A percentile compares a stretch with the other conserved stretches of the same genome.
phyloP scores from a whole-genome alignment of 2,888 invertebrate genomes.

The Pocota personata region DNA sequence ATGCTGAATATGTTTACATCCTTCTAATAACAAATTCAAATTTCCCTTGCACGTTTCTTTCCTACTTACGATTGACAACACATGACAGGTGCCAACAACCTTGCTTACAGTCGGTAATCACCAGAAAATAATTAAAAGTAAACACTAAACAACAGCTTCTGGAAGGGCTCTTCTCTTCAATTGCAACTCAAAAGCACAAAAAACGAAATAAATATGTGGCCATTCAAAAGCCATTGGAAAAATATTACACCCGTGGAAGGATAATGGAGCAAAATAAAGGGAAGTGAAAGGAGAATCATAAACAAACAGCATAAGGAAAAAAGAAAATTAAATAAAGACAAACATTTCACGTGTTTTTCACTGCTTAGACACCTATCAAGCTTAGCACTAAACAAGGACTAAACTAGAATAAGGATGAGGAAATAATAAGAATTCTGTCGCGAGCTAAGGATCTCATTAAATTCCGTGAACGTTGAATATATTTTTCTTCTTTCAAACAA shows the following conservation, averaged over 20 bases:
- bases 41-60: background rate
- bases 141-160: conserved; percentile 55
- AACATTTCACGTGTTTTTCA: conserved; percentile 45
- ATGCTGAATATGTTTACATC: background rate
- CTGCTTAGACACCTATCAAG: conserved; percentile 51
- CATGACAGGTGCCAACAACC: conserved; percentile 37
- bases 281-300: conserved; percentile 52
- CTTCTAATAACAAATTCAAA: background rate
- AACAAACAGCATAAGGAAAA: conserved; percentile 64
- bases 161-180: conserved; percentile 30
- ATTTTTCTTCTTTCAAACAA: conserved; percentile 24
- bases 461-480: conserved; percentile 44
- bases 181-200: conserved; percentile 53
- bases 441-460: conserved; percentile 63
- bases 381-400: conserved; percentile 27
- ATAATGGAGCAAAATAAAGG: conserved; percentile 35
- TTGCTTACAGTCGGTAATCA: conserved; percentile 33
- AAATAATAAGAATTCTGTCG: conserved; percentile 45
- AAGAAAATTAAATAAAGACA: conserved; percentile 68
- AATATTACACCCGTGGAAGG: conserved; percentile 28
- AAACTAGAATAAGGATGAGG: conserved; percentile 22
- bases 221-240: conserved; percentile 53
- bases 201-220: conserved; percentile 37
- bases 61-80: background rate
- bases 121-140: conserved; percentile 70